A percentile compares a stretch with the other conserved stretches of the same genome.
phyloP scores from a whole-genome alignment of 2,888 invertebrate species.

The Luperina nickerlii region DNA sequence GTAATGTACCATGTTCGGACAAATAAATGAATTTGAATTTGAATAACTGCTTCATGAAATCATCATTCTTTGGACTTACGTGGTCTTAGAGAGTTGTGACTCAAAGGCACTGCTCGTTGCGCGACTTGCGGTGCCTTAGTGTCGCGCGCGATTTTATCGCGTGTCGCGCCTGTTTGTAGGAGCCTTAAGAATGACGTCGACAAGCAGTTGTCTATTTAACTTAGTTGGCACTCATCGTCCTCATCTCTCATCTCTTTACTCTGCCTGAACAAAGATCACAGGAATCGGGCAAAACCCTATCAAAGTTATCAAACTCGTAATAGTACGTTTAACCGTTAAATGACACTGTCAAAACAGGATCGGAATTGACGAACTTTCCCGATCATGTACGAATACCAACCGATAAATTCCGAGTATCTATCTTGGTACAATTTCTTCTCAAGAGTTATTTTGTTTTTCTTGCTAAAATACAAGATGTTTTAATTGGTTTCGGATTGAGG shows the following conservation, averaged over 20 bases:
- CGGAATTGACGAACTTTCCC: slow-evolving; percentile 22
- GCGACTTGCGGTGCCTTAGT: too few relatives aligned
- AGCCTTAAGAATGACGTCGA: not conserved
- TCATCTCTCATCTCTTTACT: not conserved
- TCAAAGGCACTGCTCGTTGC: too few relatives aligned
- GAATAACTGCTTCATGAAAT: too few relatives aligned
- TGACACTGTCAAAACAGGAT: not conserved
- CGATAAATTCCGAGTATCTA: slow-evolving; percentile 29
- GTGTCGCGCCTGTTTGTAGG: too few relatives aligned
- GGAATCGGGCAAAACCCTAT: not conserved
- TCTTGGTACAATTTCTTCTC: slow-evolving; percentile 14
- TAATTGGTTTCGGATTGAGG: slow-evolving; percentile 46
- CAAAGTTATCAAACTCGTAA: slow-evolving; percentile 25
- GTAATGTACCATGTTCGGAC: too few relatives aligned
- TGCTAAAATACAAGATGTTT: slow-evolving; percentile 29
- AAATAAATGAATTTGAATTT: too few relatives aligned
- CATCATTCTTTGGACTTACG: too few relatives aligned
- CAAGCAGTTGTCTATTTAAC: not conserved
- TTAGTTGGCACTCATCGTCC: not conserved
- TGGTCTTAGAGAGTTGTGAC: too few relatives aligned
- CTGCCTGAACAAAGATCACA: not conserved
- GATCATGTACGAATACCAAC: slow-evolving; percentile 30
- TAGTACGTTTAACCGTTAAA: slow-evolving; percentile 1
- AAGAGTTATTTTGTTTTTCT: slow-evolving; percentile 46
- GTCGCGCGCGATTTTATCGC: too few relatives aligned